These are phyloP conservation scores for Anser cygnoides DNA, from an alignment of 2,113 vertebrate genomes.

Conservation along the genomic window DNA sequence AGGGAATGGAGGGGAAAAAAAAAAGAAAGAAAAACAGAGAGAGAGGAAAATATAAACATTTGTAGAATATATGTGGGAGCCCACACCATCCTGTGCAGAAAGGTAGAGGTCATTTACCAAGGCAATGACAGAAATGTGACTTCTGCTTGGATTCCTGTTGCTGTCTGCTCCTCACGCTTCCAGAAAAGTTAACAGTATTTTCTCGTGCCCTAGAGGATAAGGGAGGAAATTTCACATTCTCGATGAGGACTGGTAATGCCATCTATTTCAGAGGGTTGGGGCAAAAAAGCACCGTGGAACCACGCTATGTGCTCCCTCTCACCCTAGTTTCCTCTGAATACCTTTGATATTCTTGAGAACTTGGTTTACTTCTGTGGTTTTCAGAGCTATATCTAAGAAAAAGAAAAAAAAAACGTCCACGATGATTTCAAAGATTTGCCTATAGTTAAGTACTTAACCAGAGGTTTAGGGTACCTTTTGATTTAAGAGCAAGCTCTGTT, in stretches of 20 bases:
- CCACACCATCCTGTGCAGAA: not conserved
- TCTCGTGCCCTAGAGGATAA: not conserved
- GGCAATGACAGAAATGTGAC: not conserved
- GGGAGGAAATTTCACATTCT: constrained; percentile 30
- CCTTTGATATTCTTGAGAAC: not conserved
- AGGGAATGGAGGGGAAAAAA: not conserved
- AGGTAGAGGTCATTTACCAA: not conserved
- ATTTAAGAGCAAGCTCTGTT: constrained; percentile 63
- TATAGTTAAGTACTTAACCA: constrained; percentile 51
- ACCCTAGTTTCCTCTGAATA: not conserved
- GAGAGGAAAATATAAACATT: not conserved
- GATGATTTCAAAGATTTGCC: constrained; percentile 51
- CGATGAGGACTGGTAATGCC: constrained; percentile 22
- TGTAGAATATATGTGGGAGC: not conserved
- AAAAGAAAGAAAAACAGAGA: not conserved
- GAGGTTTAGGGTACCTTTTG: constrained; percentile 53
- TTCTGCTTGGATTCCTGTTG: constrained; percentile 36
- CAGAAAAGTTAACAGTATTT: not conserved
- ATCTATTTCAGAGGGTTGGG: not conserved
- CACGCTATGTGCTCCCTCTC: not conserved
- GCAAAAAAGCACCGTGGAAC: not conserved
- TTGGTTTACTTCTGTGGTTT: constrained; percentile 34
- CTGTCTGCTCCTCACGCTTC: constrained; percentile 14
- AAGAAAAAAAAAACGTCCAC: not conserved
- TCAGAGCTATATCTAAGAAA: constrained; percentile 10